Base-by-base conservation (phyloP, 2,113 vertebrate species). In the Silurus glanis region DNA sequence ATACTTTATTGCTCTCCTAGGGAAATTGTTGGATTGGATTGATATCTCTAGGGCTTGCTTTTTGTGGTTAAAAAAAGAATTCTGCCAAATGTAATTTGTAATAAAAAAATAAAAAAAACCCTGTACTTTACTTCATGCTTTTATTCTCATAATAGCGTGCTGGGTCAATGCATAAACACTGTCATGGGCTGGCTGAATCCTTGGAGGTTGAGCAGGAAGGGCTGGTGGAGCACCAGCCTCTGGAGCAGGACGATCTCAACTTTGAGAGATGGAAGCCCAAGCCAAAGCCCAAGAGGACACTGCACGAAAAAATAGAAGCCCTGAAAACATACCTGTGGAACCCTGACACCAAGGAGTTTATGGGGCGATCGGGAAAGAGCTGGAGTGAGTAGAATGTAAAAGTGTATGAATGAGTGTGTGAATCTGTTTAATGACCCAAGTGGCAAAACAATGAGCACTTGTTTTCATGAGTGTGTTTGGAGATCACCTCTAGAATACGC, bases 311-410 rank as follows among this genome's bases (percentile, higher is more conserved):
- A 90, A 95, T 96, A 85, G 94, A 91, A 16, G 94, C 95, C 87
- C 17, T 98, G 82, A 98, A 96, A 91, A 95, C 90, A 56, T 98
- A 97, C 94, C 90, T 98, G 84, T 98, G 97, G 98, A 98, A 99
- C 91, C 96, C 96, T 0, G 97, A 98, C 92, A 97, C 97, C 90
- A 96, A 94, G 86, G 96, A 97, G 86, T 98, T 97, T 94, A 94
- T 99, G 95, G 97, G 97, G 87, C 96, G 96, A 93, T 95, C 97
- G 17, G 96, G 95, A 89, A 97, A 97, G 94, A 99, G 97, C 93
- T 98, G 97, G 97, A 96, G 97, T 99, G 96, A 96, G 98, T 97
- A 91, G 87, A 87, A 0, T 55, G 25, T 85, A 87, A 0, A 64
- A 14, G 69, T 19, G 53, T 13, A 53, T 79, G 64, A 21, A 55